Conservation (phyloP, 2,797 vertebrate genomes). For the Microcaecilia unicolor region DNA sequence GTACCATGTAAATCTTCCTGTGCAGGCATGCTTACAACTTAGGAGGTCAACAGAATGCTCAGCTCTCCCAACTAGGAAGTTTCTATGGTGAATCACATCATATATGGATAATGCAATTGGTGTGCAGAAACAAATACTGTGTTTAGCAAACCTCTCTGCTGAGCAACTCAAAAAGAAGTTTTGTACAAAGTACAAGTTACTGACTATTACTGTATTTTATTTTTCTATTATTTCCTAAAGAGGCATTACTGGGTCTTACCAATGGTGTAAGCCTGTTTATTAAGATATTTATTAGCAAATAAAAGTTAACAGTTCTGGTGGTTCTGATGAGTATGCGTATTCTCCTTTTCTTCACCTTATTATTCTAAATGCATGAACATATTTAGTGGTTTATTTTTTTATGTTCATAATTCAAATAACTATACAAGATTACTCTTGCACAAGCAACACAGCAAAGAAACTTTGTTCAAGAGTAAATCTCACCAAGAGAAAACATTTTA, state of each 20-base stretch:
- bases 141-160: slow-evolving; percentile 92
- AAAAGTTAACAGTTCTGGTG: slow-evolving; percentile 83
- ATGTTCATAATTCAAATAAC: no score
- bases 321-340: slow-evolving; percentile 47
- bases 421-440: no score
- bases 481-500: no score
- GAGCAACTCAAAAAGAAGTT: slow-evolving; percentile 85
- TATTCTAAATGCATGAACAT: no score
- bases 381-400: no score
- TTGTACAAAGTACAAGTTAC: slow-evolving; percentile 97
- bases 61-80: slow-evolving; percentile 46
- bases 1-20: slow-evolving; percentile 56
- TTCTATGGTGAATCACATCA: slow-evolving; percentile 55
- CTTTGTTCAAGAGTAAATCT: no score
- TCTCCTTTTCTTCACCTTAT: slow-evolving; percentile 33
- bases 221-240: slow-evolving; percentile 97
- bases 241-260: slow-evolving; percentile 90
- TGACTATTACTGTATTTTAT: slow-evolving; percentile 94
- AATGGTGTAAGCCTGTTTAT: slow-evolving; percentile 82
- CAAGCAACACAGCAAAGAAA: no score
- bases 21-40: slow-evolving; percentile 58
- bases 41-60: slow-evolving; percentile 53
- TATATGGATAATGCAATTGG: slow-evolving; percentile 50
- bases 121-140: slow-evolving; percentile 62
- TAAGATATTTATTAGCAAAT: slow-evolving; percentile 92